Base-by-base conservation (phyloP, 1,140 invertebrate species). In the Drosophila obscura region DNA sequence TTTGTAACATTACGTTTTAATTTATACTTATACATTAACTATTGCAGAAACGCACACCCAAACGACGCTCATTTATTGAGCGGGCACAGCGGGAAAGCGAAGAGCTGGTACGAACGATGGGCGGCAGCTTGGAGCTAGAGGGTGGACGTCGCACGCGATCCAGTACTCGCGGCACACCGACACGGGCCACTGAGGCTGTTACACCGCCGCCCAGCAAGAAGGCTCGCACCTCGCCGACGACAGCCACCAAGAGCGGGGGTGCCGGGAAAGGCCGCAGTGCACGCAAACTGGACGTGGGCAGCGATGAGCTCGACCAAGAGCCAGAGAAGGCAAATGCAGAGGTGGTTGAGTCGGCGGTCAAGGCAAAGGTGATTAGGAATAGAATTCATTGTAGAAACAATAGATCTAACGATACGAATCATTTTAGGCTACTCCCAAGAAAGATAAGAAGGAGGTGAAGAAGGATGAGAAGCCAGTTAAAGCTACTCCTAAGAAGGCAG, bases 121-220 rank as follows among this genome's bases (percentile, higher is more conserved):
- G 91, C 7, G 90, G 90, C 7, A 89, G 58, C 39, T 28, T 91
- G 39, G 91, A 92, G 22, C 11, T 91, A 11, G 90, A 88, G 11
- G 89, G 87, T 8, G 89, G 91, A 9, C 71, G 91, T 15, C 73
- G 85, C 24, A 92, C 91, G 26, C 80, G 91, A 15, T 91, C 90
- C 16, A 91, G 90, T 59, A 81, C 91, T 7, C 83, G 91, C 15
- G 85, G 85, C 39, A 91, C 88, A 52, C 89, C 91, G 22, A 88
- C 90, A 13, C 61, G 79, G 28, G 53, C 63, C 6, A 48, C 71
- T 44, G 87, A 79, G 5, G 26, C 82, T 8, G 56, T 46, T 45
- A 91, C 89, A 28, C 90, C 91, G 61, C 90, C 90, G 41, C 90
- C 90, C n/a, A 76, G 52, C n/a, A 91, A 91, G 74, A 91, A 90